Conservation (phyloP, 1,140 invertebrate genomes). For the Papilio polytes region DNA sequence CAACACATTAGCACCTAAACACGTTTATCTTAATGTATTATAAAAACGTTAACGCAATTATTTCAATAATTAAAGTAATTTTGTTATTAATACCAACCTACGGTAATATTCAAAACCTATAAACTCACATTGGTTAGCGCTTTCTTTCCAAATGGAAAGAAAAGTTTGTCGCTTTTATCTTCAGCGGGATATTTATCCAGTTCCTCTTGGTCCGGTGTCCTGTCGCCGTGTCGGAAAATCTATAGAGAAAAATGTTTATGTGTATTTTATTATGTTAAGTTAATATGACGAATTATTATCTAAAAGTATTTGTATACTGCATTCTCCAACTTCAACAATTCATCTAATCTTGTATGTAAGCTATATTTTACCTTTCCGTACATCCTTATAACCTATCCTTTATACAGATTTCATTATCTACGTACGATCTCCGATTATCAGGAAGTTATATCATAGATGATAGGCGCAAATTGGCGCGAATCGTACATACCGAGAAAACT, state of each 20-base stretch:
- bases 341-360: background rate
- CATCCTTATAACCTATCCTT: background rate
- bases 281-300: no score
- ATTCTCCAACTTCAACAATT: background rate
- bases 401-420: constrained; percentile 32
- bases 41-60: background rate
- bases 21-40: background rate
- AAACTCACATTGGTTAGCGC: constrained; percentile 89
- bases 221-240: constrained; percentile 91
- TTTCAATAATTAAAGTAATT: background rate
- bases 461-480: constrained; percentile 42
- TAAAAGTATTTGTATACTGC: no score
- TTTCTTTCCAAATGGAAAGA: constrained; percentile 88
- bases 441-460: constrained; percentile 46
- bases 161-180: constrained; percentile 84
- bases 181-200: constrained; percentile 86
- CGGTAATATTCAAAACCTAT: background rate
- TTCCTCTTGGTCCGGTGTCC: constrained; percentile 86
- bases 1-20: background rate
- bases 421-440: constrained; percentile 43
- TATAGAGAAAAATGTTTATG: constrained; percentile 54
- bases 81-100: background rate
- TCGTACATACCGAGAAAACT: constrained; percentile 70
- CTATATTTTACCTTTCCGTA: background rate
- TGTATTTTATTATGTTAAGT: background rate